Conservation (phyloP, 2,888 invertebrate genomes). For the Tetanocera ferruginea region DNA sequence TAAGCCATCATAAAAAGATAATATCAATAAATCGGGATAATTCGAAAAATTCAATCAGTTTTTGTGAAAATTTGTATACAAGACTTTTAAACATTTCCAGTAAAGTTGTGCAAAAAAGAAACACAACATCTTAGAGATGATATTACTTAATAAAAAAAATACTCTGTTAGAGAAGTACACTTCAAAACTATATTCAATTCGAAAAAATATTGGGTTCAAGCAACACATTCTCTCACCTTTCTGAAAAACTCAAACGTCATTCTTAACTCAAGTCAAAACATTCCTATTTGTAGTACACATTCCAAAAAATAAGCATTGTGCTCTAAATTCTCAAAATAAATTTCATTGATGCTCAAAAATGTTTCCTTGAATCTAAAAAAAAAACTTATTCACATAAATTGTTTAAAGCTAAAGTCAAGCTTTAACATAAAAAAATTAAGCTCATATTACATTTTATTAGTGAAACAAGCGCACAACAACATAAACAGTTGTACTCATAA, state of each 20-base stretch:
- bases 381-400: background rate
- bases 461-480: background rate
- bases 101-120: background rate
- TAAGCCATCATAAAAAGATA: background rate
- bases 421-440: background rate
- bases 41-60: background rate
- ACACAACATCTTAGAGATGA: background rate
- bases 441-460: constrained; percentile 6
- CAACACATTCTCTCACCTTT: background rate
- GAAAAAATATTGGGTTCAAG: background rate
- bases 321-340: too few species aligned
- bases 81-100: too few species aligned
- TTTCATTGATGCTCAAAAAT: too few species aligned
- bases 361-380: background rate
- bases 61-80: too few species aligned
- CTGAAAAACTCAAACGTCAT: background rate
- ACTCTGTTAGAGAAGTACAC: background rate
- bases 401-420: background rate
- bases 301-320: background rate
- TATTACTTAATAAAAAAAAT: background rate
- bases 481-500: background rate
- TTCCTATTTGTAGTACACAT: background rate
- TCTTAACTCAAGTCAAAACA: background rate
- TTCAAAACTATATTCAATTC: constrained; percentile 10
- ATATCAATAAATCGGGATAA: background rate